A percentile compares a stretch with the other conserved stretches of the same genome.
phyloP scores from a whole-genome alignment of 2,888 invertebrate species.

The Trisateles emortualis region DNA sequence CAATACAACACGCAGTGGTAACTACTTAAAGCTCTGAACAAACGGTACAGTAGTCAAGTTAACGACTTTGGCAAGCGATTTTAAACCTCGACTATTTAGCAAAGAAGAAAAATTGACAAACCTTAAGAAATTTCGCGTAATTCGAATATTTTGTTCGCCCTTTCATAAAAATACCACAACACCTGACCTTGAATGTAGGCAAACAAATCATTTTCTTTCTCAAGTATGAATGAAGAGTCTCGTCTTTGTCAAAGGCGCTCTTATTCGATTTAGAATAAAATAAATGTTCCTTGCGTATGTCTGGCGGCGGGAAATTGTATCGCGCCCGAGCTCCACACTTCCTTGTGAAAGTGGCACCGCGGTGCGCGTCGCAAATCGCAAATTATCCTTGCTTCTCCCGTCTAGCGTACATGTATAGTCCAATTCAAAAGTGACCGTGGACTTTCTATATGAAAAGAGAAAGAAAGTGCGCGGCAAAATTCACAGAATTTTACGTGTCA shows the following conservation, averaged over 20 bases:
- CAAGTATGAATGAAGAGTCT: background rate
- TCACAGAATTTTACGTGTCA: too few species aligned
- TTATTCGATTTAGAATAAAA: constrained; percentile 3
- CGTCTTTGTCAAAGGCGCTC: background rate
- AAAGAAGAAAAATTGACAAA: too few species aligned
- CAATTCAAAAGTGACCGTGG: constrained; percentile 27
- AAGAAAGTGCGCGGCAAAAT: too few species aligned
- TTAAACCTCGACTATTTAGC: too few species aligned
- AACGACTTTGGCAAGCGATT: too few species aligned
- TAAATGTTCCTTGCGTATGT: background rate
- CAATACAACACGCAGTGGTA: too few species aligned
- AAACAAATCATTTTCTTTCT: background rate
- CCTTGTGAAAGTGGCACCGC: constrained; percentile 65
- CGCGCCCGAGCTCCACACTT: constrained; percentile 35
- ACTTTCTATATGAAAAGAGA: too few species aligned
- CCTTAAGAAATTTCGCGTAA: too few species aligned
- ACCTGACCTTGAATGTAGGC: background rate
- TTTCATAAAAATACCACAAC: background rate
- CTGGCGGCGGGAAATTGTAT: constrained; percentile 30
- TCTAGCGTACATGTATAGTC: constrained; percentile 36
- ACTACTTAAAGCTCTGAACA: too few species aligned
- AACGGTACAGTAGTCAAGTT: too few species aligned
- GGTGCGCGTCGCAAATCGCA: constrained; percentile 71
- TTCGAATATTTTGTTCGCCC: too few species aligned
- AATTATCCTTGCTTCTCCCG: constrained; percentile 78